A percentile compares a stretch with the other conserved stretches of the same genome.
These are phyloP conservation scores for Rhopalosiphum padi DNA, from an alignment of 1,140 invertebrate species.

Conservation along the genomic window DNA sequence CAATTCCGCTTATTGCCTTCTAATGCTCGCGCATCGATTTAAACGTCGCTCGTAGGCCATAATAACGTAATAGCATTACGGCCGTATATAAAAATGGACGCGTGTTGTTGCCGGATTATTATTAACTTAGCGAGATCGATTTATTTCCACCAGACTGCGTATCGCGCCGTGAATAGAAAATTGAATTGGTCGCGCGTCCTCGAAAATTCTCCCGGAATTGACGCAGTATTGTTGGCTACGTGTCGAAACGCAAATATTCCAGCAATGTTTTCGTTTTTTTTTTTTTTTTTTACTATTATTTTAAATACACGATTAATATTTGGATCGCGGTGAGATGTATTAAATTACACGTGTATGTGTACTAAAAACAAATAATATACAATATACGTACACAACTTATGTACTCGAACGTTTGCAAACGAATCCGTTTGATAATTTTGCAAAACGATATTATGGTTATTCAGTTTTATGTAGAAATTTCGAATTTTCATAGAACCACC, in stretches of 20 bases:
- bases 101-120: constrained; percentile 45
- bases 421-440: neutral
- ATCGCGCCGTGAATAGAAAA: neutral
- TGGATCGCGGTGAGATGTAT: neutral
- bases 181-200: constrained; percentile 31
- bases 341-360: neutral
- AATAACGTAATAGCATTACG: constrained; percentile 49
- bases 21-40: constrained; percentile 52
- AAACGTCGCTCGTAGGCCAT: constrained; percentile 36
- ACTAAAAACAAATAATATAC: neutral
- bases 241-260: neutral
- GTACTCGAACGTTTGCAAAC: neutral
- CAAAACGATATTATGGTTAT: neutral
- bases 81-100: constrained; percentile 35
- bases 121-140: constrained; percentile 54
- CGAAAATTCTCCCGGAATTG: neutral
- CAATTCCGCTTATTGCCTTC: constrained; percentile 52
- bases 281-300: neutral
- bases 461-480: constrained; percentile 1
- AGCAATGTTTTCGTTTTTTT: neutral
- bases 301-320: neutral
- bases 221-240: neutral
- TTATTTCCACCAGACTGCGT: constrained; percentile 8
- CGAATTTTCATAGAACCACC: neutral
- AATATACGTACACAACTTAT: neutral